Evolutionary conservation across 2,888 invertebrate genomes (phyloP), one percentile per base, ranked within the genome.

Genomic region (Conus canariensis): DNA sequence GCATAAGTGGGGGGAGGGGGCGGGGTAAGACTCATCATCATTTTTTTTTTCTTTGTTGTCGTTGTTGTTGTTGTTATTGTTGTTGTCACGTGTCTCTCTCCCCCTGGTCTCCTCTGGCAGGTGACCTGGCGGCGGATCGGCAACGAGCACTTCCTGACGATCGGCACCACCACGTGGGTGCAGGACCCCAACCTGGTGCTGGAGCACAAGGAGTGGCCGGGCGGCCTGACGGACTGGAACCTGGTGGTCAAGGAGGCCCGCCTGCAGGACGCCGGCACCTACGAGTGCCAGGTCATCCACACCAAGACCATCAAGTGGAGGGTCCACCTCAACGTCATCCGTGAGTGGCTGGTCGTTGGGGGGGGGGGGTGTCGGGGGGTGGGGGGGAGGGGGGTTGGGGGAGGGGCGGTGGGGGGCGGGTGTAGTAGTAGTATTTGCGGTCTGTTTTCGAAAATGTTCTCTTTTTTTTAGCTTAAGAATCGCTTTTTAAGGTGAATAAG

Each of bases 121-220:
- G 92, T 93, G 22, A 90, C 93, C 2, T 93, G 93, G 93, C 89
- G 90, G 22, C 90, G 91, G 58, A 45, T 91, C 82, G 91, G 92
- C 30, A 30, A 67, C 6, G 92, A 91, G 56, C 92, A 92, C 83
- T 91, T 93, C 77, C 87, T 93, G 74, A 93, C 92, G 22, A 92
- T 93, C 59, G 93, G 93, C 56, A 91, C 90, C 8, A 77, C 88
- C 16, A 90, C 91, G 14, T 93, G 93, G 93, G 92, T 91, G n/a
- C 90, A 90, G 80, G 92, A 93, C 89, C 16, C 90, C 60, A 92
- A 93, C 87, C 83, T 93, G 16, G 70, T 89, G 45, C 87, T 93
- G 45, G 91, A 90, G 30, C 91, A 92, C 90, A 85, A 90, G 74
- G 86, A 87, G 56, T 90, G 88, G 90, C 87, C 90, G 8, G 92